A percentile compares a stretch with the other conserved stretches of the same genome.
Conservation (phyloP, 2,113 vertebrate genomes). For the Syrrhaptes paradoxus region DNA sequence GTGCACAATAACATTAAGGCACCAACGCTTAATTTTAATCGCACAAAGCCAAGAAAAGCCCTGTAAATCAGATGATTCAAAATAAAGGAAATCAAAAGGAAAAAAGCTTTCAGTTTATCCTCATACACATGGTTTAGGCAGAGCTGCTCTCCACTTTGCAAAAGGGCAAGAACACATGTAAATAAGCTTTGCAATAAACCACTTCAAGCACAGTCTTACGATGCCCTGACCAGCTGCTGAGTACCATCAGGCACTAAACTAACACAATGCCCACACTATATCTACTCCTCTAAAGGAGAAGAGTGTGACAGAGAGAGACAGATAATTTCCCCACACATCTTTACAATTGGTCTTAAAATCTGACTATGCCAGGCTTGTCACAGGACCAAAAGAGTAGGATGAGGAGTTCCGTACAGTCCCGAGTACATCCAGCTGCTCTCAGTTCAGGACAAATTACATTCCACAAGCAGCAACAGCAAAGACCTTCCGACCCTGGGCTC, state of each 20-base stretch:
- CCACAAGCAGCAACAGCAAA: neutral
- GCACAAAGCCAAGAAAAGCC: neutral
- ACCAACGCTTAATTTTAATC: neutral
- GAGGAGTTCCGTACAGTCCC: neutral
- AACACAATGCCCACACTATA: neutral
- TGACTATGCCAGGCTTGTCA: neutral
- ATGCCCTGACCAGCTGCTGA: neutral
- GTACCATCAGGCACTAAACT: neutral
- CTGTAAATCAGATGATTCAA: neutral
- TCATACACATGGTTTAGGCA: neutral
- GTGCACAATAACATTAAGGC: neutral
- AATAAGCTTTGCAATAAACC: neutral
- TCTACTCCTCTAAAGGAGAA: neutral
- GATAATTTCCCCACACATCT: neutral
- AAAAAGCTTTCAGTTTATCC: neutral
- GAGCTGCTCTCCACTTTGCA: neutral
- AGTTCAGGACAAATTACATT: neutral
- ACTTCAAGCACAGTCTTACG: neutral
- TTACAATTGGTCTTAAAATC: neutral
- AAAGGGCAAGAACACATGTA: neutral
- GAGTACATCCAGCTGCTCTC: neutral
- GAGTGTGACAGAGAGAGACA: neutral
- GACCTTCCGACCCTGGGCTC: neutral
- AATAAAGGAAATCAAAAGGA: neutral
- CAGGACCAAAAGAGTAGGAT: neutral